Evolutionary conservation across 2,797 vertebrate species (phyloP).

Genomic region (Tachyglossus aculeatus): DNA sequence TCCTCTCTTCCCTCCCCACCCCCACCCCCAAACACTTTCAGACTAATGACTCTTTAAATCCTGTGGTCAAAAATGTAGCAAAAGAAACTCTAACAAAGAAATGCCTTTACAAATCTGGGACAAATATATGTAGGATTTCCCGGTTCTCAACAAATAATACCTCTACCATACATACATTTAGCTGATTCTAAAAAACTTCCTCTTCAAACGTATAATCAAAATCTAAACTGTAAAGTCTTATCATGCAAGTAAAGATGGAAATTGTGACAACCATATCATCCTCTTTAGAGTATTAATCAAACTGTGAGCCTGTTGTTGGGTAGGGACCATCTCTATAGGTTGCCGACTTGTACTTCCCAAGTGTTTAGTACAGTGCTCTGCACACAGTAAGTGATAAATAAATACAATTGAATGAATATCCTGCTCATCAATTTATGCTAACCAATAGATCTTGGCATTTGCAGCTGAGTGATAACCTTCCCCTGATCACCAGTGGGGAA

Average conservation of each 20-base stretch:
- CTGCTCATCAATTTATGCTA: slow-evolving; percentile 38
- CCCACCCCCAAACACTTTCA: background rate
- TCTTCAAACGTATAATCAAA: slow-evolving; percentile 1
- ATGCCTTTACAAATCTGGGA: too few relatives aligned
- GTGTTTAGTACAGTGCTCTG: too few relatives aligned
- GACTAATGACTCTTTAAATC: background rate
- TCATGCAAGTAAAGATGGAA: slow-evolving; percentile 2
- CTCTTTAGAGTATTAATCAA: slow-evolving; percentile 24
- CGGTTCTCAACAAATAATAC: background rate
- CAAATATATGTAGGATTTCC: background rate
- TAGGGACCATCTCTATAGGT: too few relatives aligned
- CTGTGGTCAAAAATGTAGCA: background rate
- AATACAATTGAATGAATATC: background rate
- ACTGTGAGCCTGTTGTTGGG: too few relatives aligned
- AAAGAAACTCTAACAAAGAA: too few relatives aligned
- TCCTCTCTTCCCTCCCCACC: slow-evolving; percentile 9
- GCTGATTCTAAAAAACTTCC: slow-evolving; percentile 18
- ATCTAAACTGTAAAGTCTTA: slow-evolving; percentile 6
- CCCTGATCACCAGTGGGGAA: too few relatives aligned
- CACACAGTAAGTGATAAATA: too few relatives aligned
- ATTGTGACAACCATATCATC: slow-evolving; percentile 20
- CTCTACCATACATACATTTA: background rate
- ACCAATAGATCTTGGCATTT: slow-evolving; percentile 34
- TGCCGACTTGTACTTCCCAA: too few relatives aligned
- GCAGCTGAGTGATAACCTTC: too few relatives aligned